Base-by-base conservation (phyloP, 2,113 vertebrate species). In the Mesitornis unicolor region DNA sequence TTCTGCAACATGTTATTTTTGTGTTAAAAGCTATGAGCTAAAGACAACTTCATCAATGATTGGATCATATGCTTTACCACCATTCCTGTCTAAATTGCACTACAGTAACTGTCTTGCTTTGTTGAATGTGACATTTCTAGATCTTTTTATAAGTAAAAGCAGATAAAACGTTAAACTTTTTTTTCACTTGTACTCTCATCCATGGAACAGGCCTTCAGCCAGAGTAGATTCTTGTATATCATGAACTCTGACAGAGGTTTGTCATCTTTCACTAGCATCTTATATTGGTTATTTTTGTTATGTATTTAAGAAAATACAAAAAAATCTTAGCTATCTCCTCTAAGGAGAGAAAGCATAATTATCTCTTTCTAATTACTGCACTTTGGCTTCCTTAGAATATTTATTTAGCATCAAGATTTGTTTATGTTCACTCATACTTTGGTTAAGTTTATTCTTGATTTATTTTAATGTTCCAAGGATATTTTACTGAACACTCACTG, bases 391-490 rank as follows among this genome's bases (percentile, higher is more conserved):
- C 76, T 93, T 61, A 38, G 38, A 83, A 38, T 77, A 84, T 79
- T 88, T 76, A 65, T 54, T 89, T 80, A 86, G 31, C 54, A 60
- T 48, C 54, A 94, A 71, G 31, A 78, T 53, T 78, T 80, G 61
- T 83, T 90, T 84, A 57, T 60, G 48, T 60, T 87, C 84, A 40
- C 33, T 74, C 78, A 86, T 25, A 75, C 26, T 61, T 67, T 60
- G 36, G 42, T 91, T 84, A 77, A 38, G 40, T 88, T 94, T 65
- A 64, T 43, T 93, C 67, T 88, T 87, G 1, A 88, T 86, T 94
- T 67, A 87, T 70, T 91, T 95, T 67, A 86, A 87, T 91, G 47
- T 84, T 96, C 73, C 87, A 95, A 94, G 65, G 70, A 77, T 93
- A 89, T 90, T 95, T 95, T 84, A 80, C 65, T 42, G 33, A 95